A percentile compares a stretch with the other conserved stretches of the same genome.
These are phyloP conservation scores for Murina feae DNA, from an alignment of 2,113 vertebrate genomes.

Conservation along the genomic window DNA sequence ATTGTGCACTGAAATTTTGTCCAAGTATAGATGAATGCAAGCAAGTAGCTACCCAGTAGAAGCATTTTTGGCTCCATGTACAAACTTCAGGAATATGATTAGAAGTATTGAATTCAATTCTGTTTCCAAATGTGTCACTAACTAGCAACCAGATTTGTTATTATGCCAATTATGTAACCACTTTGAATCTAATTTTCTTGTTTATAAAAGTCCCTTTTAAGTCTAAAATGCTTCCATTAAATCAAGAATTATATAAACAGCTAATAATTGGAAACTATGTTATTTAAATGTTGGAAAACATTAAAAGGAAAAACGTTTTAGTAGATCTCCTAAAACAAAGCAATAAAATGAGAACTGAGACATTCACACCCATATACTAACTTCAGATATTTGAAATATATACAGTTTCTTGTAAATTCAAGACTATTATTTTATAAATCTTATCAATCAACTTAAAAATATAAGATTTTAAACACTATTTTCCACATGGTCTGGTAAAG, in stretches of 20 bases:
- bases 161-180: not conserved
- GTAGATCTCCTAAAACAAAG: not conserved
- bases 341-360: not conserved
- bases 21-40: not conserved
- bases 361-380: not conserved
- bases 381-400: not conserved
- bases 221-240: not conserved
- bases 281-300: conserved; percentile 27
- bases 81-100: not conserved
- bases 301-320: not conserved
- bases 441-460: not conserved
- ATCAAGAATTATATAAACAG: not conserved
- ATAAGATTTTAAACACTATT: not conserved
- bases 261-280: not conserved
- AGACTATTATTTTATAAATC: not conserved
- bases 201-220: not conserved
- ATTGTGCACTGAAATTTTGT: not conserved
- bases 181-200: not conserved
- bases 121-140: not conserved
- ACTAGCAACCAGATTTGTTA: not conserved
- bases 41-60: not conserved
- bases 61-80: not conserved
- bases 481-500: not conserved
- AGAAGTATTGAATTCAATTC: not conserved
- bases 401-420: not conserved